These are phyloP conservation scores for Cottus gobio DNA, from an alignment of 2,113 vertebrate genomes.

Conservation along the genomic window DNA sequence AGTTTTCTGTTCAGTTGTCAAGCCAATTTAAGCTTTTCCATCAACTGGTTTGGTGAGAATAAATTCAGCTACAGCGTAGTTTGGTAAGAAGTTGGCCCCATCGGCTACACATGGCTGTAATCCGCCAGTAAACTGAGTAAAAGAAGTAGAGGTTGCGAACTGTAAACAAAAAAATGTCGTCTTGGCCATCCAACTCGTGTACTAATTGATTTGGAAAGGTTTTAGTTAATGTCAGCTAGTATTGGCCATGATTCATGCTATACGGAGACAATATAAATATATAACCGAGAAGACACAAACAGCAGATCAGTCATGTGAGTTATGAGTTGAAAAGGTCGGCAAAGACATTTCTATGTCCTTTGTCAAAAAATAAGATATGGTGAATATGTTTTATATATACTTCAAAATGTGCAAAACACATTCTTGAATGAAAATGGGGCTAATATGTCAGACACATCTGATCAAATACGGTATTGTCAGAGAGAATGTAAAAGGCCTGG, in stretches of 20 bases:
- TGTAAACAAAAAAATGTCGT: not conserved
- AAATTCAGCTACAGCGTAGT: not conserved
- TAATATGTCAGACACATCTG: not conserved
- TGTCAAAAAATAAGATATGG: no score
- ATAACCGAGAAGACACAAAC: not conserved
- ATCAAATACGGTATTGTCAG: not conserved
- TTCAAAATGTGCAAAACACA: not conserved
- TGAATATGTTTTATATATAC: not conserved
- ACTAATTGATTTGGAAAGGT: not conserved
- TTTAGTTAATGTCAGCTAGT: not conserved
- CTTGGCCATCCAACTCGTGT: not conserved
- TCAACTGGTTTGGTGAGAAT: not conserved
- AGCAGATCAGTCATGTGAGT: not conserved
- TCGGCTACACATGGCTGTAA: not conserved
- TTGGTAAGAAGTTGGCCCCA: not conserved
- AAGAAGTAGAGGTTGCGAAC: not conserved
- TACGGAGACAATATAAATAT: not conserved
- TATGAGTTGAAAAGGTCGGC: not conserved
- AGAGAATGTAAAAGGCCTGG: not conserved
- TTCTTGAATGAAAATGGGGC: not conserved
- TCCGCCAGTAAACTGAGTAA: not conserved
- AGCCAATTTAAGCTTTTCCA: not conserved
- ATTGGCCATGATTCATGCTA: not conserved
- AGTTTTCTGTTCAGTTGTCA: not conserved
- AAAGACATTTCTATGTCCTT: not conserved